Percentiles rank a stretch among this genome's conserved stretches.
Conservation (phyloP, 2,797 vertebrate genomes). For the Nyctalus aviator region DNA sequence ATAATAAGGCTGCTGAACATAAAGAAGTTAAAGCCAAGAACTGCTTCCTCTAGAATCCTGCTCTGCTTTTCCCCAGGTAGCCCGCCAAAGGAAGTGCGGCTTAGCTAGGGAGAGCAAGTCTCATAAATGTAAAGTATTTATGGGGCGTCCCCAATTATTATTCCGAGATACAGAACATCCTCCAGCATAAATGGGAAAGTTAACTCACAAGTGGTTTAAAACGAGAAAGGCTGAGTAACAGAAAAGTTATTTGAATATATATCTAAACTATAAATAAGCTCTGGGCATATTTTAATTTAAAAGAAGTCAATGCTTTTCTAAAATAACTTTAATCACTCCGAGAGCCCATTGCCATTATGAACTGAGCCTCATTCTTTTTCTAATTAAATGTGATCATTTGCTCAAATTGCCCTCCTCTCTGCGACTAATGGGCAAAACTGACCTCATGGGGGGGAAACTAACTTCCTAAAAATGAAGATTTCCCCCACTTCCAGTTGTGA, state of each 20-base stretch:
- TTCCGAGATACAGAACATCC: slow-evolving; percentile 33
- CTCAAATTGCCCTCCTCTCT: background rate
- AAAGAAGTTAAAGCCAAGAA: slow-evolving; percentile 61
- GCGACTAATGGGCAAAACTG: background rate
- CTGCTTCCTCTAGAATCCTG: slow-evolving; percentile 49
- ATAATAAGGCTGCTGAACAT: slow-evolving; percentile 77
- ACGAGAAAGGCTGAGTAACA: slow-evolving; percentile 46
- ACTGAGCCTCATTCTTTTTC: background rate
- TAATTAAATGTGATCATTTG: slow-evolving; percentile 53
- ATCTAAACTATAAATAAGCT: slow-evolving; percentile 45
- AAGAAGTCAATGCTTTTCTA: slow-evolving; percentile 58
- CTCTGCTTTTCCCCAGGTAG: slow-evolving; percentile 23
- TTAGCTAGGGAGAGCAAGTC: slow-evolving; percentile 40
- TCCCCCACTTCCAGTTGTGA: background rate
- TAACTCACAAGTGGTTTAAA: slow-evolving; percentile 62
- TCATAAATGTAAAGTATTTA: slow-evolving; percentile 71
- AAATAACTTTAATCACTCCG: slow-evolving; percentile 72
- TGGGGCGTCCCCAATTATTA: slow-evolving; percentile 67
- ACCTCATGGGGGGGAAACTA: background rate
- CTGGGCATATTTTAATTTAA: slow-evolving; percentile 68
- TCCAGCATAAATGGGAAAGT: slow-evolving; percentile 61
- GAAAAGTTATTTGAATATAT: slow-evolving; percentile 43
- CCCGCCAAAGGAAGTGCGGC: slow-evolving; percentile 45
- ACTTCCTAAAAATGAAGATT: background rate
- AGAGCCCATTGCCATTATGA: background rate